Base-by-base conservation (phyloP, 2,797 vertebrate genomes). In the Falco biarmicus region DNA sequence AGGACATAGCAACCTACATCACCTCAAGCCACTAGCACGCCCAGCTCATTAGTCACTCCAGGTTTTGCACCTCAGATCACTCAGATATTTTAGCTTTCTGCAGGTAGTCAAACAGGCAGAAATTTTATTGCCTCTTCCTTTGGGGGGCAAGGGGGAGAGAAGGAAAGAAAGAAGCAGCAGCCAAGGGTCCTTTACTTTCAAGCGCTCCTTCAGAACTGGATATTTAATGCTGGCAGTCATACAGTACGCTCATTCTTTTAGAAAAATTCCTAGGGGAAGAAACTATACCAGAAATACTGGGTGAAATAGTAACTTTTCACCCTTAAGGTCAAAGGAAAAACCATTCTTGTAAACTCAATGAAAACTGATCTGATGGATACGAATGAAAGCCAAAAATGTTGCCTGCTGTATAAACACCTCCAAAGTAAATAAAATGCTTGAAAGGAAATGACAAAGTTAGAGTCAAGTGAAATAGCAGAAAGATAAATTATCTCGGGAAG, bases 301-400 rank as follows among this genome's bases (percentile, higher is more conserved):
- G 81, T 94, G 79, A 96, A 95, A 97, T 48, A 74, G 79, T 83
- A 95, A 94, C 92, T 64, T 64, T 93, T 97, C 84, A 92, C 92
- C 88, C 84, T 93, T 87, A 45, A 86, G 88, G 97, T 95, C 93
- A 95, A 60, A 87, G 84, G 76, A 69, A 93, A 94, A 93, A 59
- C 71, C 63, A 51, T 77, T 92, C 77, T 84, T 71, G 41, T 90
- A 78, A 88, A 64, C 84, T 82, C 71, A 75, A 6, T 47, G 37
- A 94, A 94, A 97, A 93, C 70, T 0, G 1, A 92, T 89, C 90
- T 85, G 82, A 84, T 85, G 70, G 88, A 92, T 95, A 93, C 0
- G 0, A 95, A 90, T 34, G 51, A 94, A 96, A 96, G 79, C 11
- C 45, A 61, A 84, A 73, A 51, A 75, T 84, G 60, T 90, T 86